Evolutionary conservation across 35 echinoderm and acorn worm genomes (phyloP).

Genomic region (Patiria miniata): DNA sequence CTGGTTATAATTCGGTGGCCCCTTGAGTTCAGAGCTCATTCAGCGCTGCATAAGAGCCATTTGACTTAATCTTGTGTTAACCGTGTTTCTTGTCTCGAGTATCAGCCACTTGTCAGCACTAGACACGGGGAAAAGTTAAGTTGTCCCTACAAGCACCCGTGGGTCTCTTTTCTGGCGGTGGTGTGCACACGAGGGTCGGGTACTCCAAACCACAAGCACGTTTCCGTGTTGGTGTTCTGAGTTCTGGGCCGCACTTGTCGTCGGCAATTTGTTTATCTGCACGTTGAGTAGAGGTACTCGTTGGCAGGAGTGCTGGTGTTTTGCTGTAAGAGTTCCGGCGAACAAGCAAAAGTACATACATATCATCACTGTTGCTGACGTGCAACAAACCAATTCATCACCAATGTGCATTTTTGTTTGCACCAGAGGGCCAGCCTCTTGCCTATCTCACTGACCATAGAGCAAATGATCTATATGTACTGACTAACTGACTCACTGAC

Average conservation of each 20-base stretch:
- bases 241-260: not conserved
- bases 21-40: constrained; percentile 5
- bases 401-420: not conserved
- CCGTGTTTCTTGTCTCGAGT: not conserved
- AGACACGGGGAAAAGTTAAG: not conserved
- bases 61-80: not conserved
- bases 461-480: not conserved
- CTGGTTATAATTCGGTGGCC: not conserved
- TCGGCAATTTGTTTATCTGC: not conserved
- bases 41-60: not conserved
- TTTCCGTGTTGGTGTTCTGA: not conserved
- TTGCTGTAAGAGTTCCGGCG: not conserved
- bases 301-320: constrained; percentile 5
- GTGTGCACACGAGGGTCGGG: not conserved
- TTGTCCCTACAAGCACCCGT: not conserved
- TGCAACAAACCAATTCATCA: not conserved
- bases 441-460: not conserved
- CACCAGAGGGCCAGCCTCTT: not conserved
- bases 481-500: not conserved
- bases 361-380: not conserved
- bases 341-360: not conserved
- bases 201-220: not conserved
- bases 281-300: not conserved
- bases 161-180: not conserved
- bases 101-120: not conserved